Evolutionary conservation across 2,797 vertebrate genomes (phyloP), one percentile per base, ranked within the genome.

Genomic region (Silurus lanzhouensis): DNA sequence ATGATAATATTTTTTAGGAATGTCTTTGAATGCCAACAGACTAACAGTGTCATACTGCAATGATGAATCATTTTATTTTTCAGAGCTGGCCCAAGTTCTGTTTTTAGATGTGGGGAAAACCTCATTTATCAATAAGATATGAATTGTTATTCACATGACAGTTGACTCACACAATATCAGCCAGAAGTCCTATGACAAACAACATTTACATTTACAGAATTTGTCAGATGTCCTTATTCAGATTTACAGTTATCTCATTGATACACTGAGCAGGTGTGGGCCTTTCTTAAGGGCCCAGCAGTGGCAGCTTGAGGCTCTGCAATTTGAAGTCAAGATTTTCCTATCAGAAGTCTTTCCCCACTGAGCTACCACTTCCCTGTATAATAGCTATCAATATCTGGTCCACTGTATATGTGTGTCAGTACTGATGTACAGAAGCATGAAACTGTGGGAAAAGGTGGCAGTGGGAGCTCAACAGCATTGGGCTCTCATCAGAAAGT

Each of bases 11-110:
- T 74, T n/a, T 52, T 74, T 74, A 57, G n/a, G 57, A 77, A 77
- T 77, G 55, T 3, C 55, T 77, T 77, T 14, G 44, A n/a, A 63
- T 79, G 31, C 20, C 22, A 79, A 31, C 10, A n/a, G 58, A 78
- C 31, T 2, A 6, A 9, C 31, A 63, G 19, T 44, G 31, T 79
- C 77, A 46, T 46, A 25, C 77, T 63, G 20, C 12, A 79, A 46
- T 63, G 38, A 79, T 79, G 20, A 79, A 63, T 79, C 20, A 79
- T 79, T 63, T 44, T 61, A n/a, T 79, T 63, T 46, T 63, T 79
- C 22, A 79, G 12, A 79, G 31, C 12, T 63, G 58, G 22, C 20
- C 17, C 31, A 63, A n/a, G 46, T 46, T 79, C 77, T 46, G 77
- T 46, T 79, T 78, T 78, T 78, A 20, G 57, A 61, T 61, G 7